Evolutionary conservation across 2,888 invertebrate species (phyloP).

Genomic region (Apoderus coryli): DNA sequence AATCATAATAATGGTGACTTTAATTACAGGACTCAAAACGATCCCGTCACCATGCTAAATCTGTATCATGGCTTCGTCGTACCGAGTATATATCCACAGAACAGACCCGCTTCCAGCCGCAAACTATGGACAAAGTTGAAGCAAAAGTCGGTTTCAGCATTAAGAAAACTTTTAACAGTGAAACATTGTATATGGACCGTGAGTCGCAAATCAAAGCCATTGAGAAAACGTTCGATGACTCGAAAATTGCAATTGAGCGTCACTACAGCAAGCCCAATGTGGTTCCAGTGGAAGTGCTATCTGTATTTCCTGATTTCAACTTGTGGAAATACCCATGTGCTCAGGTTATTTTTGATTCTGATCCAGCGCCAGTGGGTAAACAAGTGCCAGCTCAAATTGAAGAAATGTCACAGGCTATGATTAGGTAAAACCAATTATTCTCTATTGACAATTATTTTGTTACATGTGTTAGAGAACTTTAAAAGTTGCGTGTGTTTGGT

Average conservation of each 20-base stretch:
- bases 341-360: conserved; percentile 95
- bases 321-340: conserved; percentile 98
- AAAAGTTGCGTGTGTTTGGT: too few species aligned
- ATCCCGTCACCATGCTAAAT: conserved; percentile 89
- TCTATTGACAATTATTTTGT: too few species aligned
- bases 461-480: too few species aligned
- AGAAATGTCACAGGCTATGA: conserved; percentile 99
- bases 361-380: conserved; percentile 85
- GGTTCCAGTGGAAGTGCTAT: conserved; percentile 72
- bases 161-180: conserved; percentile 79
- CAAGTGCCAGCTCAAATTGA: conserved; percentile 80
- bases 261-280: conserved; percentile 97
- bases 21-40: conserved; percentile 81
- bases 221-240: conserved; percentile 91
- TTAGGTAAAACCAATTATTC: too few species aligned
- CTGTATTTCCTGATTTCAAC: conserved; percentile 90
- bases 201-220: conserved; percentile 96
- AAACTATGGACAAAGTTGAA: conserved; percentile 94
- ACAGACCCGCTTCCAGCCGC: conserved; percentile 92
- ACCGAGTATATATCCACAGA: conserved; percentile 99
- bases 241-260: conserved; percentile 67
- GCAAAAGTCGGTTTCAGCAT: conserved; percentile 98
- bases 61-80: conserved; percentile 94
- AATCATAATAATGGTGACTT: too few species aligned
- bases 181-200: conserved; percentile 89